phyloP scores from a whole-genome alignment of 2,113 vertebrate genomes.

The Cephalophus harveyi region DNA sequence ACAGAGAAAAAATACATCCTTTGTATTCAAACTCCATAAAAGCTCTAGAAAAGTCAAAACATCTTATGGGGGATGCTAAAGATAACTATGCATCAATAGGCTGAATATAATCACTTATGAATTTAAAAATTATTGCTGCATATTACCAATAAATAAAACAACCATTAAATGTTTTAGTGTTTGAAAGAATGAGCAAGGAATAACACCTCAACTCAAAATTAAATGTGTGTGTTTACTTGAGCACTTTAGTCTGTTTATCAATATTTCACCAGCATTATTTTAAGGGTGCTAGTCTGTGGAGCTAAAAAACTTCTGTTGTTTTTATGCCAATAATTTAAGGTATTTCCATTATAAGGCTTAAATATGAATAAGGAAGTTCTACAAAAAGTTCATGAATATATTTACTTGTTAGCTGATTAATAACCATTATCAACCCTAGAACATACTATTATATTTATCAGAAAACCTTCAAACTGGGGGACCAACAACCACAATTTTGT shows the following conservation, averaged over 20 bases:
- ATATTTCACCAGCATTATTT: constrained; percentile 26
- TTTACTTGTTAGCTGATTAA: neutral
- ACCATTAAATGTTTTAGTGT: constrained; percentile 35
- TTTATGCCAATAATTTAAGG: neutral
- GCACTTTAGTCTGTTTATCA: constrained; percentile 14
- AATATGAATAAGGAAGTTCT: neutral
- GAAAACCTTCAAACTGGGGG: neutral
- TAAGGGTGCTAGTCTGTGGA: neutral
- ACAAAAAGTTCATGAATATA: neutral
- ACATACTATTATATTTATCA: neutral
- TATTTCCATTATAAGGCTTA: neutral
- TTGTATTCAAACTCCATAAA: neutral
- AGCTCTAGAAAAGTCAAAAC: neutral
- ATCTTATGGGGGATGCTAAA: neutral
- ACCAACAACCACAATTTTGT: neutral
- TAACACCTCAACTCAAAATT: constrained; percentile 30
- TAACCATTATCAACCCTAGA: neutral
- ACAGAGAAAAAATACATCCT: neutral
- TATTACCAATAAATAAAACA: neutral
- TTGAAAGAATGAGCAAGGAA: constrained; percentile 41
- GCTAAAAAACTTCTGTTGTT: neutral
- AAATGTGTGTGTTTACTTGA: constrained; percentile 18
- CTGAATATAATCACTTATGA: neutral
- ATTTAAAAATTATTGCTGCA: constrained; percentile 14
- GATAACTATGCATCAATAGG: neutral